Evolutionary conservation across 2,797 vertebrate genomes (phyloP), one percentile per base, ranked within the genome.

Genomic region (Hippoglossus hippoglossus): DNA sequence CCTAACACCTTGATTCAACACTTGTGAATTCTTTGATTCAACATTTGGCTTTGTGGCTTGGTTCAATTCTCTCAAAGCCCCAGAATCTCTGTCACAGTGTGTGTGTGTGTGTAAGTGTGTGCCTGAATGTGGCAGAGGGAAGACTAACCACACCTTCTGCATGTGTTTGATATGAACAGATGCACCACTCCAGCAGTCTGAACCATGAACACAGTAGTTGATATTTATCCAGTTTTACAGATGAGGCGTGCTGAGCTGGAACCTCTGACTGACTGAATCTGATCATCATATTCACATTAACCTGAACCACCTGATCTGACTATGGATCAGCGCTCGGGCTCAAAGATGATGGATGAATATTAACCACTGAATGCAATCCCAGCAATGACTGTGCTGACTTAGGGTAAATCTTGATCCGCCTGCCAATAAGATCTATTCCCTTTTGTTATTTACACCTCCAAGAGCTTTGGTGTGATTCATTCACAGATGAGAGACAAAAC

Each of bases 201-300:
- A 73, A 76, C 77, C 55, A 46, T 1, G 19, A 62, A 31, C 58
- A 58, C 46, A 75, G 82, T 73, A 71, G 60, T 15, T 59, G 54
- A 73, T 84, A 79, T 89, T 81, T 84, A 86, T 84, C 79, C 78
- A 49, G 74, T 74, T 77, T 61, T 73, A 44, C 73, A 79, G 60
- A 71, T 63, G 75, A 77, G 61, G 74, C 62, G 46, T 25, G 76
- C 64, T 58, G 75, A 78, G 57, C 63, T 64, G 72, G 75, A 81
- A 78, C 79, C 47, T 3, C 58, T 9, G 49, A 70, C 70, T 74
- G 13, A 28, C 70, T 59, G 67, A 68, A 81, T 88, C 82, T 86
- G 78, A 89, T 89, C 78, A 81, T 87, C 22, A 63, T 75, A 57
- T 82, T 81, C 77, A 79, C 82, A 88, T 91, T 89, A 89, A 88